A percentile compares a stretch with the other conserved stretches of the same genome.
phyloP scores from a whole-genome alignment of 2,888 invertebrate species.

The Mythimna impura region DNA sequence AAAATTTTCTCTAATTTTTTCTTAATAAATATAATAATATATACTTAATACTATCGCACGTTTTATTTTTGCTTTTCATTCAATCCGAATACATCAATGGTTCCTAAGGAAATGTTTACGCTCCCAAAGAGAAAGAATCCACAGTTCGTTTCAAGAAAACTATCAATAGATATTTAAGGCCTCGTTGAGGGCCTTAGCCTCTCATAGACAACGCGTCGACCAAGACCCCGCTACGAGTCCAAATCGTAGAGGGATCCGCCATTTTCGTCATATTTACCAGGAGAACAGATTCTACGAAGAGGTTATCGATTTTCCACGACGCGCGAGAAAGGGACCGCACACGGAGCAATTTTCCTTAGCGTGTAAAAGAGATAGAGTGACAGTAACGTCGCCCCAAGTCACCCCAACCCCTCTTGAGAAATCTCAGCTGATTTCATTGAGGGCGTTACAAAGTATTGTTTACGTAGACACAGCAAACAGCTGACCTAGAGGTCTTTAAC shows the following conservation, averaged over 20 bases:
- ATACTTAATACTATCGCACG: neutral
- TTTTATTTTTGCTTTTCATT: neutral
- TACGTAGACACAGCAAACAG: conserved; percentile 2
- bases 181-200: neutral
- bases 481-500: neutral
- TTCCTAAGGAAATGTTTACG: neutral
- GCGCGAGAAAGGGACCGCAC: conserved; percentile 40
- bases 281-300: conserved; percentile 68
- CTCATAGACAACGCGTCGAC: neutral
- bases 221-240: conserved; percentile 36
- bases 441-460: neutral
- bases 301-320: conserved; percentile 70
- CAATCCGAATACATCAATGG: neutral
- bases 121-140: neutral
- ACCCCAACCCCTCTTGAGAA: conserved; percentile 42
- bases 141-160: neutral
- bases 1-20: neutral
- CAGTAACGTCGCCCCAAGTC: conserved; percentile 16
- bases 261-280: conserved; percentile 80
- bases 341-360: conserved; percentile 7
- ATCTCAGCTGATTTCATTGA: conserved; percentile 55
- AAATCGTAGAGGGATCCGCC: conserved; percentile 78
- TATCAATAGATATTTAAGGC: conserved; percentile 1
- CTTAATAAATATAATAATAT: neutral
- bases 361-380: conserved; percentile 43